These are phyloP conservation scores for Chrysodeixis includens DNA, from an alignment of 2,888 invertebrate species.

Conservation along the genomic window DNA sequence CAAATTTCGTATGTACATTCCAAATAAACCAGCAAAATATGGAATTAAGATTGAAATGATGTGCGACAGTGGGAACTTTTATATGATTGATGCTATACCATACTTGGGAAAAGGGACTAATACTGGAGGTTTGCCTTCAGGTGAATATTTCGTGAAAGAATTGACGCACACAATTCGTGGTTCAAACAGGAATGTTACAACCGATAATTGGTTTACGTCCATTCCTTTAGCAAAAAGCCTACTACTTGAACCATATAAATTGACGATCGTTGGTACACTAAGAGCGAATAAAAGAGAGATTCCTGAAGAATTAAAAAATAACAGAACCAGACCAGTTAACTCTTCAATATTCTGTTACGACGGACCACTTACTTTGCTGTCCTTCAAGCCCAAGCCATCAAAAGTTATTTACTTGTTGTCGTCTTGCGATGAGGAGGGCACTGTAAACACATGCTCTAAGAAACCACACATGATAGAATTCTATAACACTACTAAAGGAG, in stretches of 20 bases:
- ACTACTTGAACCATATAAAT: slow-evolving; percentile 61
- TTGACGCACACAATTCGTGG: slow-evolving; percentile 33
- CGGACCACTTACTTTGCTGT: slow-evolving; percentile 36
- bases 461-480: slow-evolving; percentile 52
- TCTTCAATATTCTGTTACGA: slow-evolving; percentile 43
- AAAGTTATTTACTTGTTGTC: slow-evolving; percentile 37
- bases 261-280: slow-evolving; percentile 64
- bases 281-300: slow-evolving; percentile 62
- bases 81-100: slow-evolving; percentile 49
- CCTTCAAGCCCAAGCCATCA: slow-evolving; percentile 43
- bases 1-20: slow-evolving; percentile 65
- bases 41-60: slow-evolving; percentile 65
- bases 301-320: slow-evolving; percentile 42
- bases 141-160: slow-evolving; percentile 18
- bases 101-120: slow-evolving; percentile 8
- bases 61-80: slow-evolving; percentile 58
- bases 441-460: slow-evolving; percentile 2
- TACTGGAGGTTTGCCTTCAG: slow-evolving; percentile 8
- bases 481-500: slow-evolving; percentile 57
- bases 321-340: slow-evolving; percentile 18
- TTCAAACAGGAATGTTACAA: slow-evolving; percentile 26
- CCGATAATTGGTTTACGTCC: not conserved
- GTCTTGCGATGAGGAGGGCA: slow-evolving; percentile 25
- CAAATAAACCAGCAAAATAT: slow-evolving; percentile 65
- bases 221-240: slow-evolving; percentile 60